phyloP scores from a whole-genome alignment of 2,888 invertebrate species.

The Eupithecia subfuscata region DNA sequence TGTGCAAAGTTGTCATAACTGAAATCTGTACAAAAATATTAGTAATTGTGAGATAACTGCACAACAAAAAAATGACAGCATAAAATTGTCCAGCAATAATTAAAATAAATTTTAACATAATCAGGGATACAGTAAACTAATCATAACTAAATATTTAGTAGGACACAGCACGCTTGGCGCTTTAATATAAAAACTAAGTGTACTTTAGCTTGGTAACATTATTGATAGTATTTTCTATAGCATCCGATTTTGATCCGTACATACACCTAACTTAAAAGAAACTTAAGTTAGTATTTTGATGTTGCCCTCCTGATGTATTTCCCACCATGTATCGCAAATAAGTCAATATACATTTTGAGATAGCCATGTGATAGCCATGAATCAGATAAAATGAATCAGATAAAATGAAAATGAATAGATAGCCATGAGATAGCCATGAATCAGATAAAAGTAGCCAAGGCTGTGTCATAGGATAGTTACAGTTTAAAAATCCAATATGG shows the following conservation, averaged over 20 bases:
- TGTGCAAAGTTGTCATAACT: not conserved
- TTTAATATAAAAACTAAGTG: not conserved
- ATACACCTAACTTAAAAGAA: not conserved
- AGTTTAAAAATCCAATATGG: not conserved
- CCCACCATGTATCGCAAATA: not conserved
- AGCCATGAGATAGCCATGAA: too few relatives aligned
- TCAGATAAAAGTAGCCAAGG: not conserved
- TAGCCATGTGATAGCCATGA: too few relatives aligned
- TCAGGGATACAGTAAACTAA: not conserved
- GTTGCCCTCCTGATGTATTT: not conserved
- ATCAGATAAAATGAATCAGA: not conserved
- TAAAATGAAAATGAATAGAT: too few relatives aligned
- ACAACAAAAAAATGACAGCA: not conserved
- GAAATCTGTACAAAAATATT: not conserved
- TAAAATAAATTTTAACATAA: conserved; percentile 1
- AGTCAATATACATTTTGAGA: not conserved
- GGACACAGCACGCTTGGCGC: not conserved
- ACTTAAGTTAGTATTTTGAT: not conserved
- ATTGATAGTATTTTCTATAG: not conserved
- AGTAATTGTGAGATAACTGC: not conserved
- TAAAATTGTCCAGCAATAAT: conserved; percentile 1
- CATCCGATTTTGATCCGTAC: not conserved
- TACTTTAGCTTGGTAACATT: not conserved
- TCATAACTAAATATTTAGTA: not conserved
- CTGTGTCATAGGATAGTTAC: not conserved